Base-by-base conservation (phyloP, 2,113 vertebrate species). In the Vicugna pacos region DNA sequence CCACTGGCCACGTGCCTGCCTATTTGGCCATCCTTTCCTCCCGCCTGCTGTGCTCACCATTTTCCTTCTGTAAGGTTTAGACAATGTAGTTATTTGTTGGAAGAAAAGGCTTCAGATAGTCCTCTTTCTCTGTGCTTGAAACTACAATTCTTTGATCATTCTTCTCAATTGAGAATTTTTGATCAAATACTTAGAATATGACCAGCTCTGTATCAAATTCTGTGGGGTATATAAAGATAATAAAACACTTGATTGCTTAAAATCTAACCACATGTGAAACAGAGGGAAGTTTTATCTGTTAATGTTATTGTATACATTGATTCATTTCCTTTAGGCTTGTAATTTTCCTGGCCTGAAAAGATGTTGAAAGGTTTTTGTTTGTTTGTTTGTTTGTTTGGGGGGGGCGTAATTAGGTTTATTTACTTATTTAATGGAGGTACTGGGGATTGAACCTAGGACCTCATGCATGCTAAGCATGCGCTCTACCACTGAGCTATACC, bases 31-130 rank as follows among this genome's bases (percentile, higher is more conserved):
- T 50, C 26, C 19, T 91, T 96, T 76, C 11, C 12, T 96, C 52
- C 15, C n/a, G 17, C 65, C 24, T 95, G 22, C 80, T 32, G 54
- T 54, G 30, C 70, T 95, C 80, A 32, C 84, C 48, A 72, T 92
- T 89, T 92, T 84, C n/a, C 46, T 97, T 93, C 54, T 94, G n/a
- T 65, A 81, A 82, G 54, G 11, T 52, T 96, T 82, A 92, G 73
- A 88, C 62, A 81, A 91, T 92, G 17, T 24, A 83, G 54, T 46
- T 90, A 62, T 65, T 83, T 93, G 11, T 16, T 95, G 48, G 46
- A 15, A 95, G 60, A 97, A 92, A 67, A 77, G 81, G 42, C 42
- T 62, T 85, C 26, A 52, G 26, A 77, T 35, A 69, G 7, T 94
- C 32, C 26, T 86, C 10, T 77, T 70, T 72, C 1, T 6, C n/a